Percentiles rank a stretch among this genome's conserved stretches.
phyloP scores from a whole-genome alignment of 1,140 invertebrate species.

The Diachasmimorpha longicaudata region DNA sequence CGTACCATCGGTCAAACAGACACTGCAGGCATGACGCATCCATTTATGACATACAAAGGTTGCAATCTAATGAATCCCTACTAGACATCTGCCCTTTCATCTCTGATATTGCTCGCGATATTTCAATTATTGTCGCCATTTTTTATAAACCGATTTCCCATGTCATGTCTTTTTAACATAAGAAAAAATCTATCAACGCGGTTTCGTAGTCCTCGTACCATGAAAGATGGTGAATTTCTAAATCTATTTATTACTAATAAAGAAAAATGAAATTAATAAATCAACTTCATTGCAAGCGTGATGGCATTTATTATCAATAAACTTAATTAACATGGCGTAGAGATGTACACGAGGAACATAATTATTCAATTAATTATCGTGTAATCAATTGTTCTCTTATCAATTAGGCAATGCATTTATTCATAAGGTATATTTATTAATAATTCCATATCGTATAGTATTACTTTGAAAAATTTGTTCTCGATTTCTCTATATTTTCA shows the following conservation, averaged over 20 bases:
- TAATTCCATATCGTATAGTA: constrained; percentile 48
- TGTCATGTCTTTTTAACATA: too few species aligned
- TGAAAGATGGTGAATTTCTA: neutral
- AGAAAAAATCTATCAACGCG: neutral
- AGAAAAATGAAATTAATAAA: constrained; percentile 34
- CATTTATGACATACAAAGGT: too few species aligned
- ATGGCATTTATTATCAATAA: constrained; percentile 64
- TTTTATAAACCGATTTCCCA: too few species aligned
- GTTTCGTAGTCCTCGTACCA: neutral
- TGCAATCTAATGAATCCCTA: too few species aligned
- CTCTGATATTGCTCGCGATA: too few species aligned
- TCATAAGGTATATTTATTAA: constrained; percentile 50
- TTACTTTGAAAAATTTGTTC: constrained; percentile 32
- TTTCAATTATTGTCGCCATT: too few species aligned
- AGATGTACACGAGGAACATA: constrained; percentile 61
- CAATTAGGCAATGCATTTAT: constrained; percentile 52
- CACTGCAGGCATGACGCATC: too few species aligned
- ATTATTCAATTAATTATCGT: constrained; percentile 55
- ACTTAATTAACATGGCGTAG: constrained; percentile 63
- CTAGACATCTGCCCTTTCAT: too few species aligned
- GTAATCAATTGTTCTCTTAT: constrained; percentile 43
- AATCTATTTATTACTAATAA: neutral
- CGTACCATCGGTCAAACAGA: too few species aligned
- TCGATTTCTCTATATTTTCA: neutral
- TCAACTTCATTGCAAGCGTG: constrained; percentile 57